Conservation (phyloP, 2,113 vertebrate genomes). For the Tupaia tana region DNA sequence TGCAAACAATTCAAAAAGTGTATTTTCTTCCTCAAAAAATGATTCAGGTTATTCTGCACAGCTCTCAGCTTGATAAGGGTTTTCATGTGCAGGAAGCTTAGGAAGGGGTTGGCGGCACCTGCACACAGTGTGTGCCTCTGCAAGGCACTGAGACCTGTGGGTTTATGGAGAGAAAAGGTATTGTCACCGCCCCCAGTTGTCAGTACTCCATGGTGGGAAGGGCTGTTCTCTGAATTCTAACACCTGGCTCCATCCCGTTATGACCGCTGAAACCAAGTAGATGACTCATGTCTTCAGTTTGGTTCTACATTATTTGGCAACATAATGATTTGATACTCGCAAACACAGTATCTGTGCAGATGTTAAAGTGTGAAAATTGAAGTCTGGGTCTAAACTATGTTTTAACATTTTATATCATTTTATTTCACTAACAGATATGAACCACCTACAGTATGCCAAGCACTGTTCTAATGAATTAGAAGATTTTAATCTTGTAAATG, state of each 20-base stretch:
- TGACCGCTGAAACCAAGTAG: neutral
- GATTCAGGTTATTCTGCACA: neutral
- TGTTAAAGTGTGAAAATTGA: neutral
- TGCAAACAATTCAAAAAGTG: neutral
- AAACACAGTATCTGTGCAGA: neutral
- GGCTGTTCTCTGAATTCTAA: neutral
- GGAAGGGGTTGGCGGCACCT: neutral
- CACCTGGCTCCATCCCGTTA: neutral
- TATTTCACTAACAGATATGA: neutral
- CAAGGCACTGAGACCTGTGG: neutral
- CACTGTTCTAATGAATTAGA: neutral
- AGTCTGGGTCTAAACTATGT: neutral
- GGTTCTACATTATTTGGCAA: neutral
- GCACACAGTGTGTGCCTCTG: neutral
- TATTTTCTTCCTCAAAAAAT: neutral
- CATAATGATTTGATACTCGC: neutral
- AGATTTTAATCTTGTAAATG: neutral
- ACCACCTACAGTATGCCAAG: neutral
- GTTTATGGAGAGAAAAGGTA: neutral
- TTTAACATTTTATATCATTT: neutral
- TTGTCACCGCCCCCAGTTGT: neutral
- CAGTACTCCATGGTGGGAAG: neutral
- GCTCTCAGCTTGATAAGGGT: neutral
- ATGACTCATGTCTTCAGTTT: neutral
- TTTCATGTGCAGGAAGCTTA: neutral